Conservation (phyloP, 2,888 invertebrate species). For the Brachyopa scutellaris region DNA sequence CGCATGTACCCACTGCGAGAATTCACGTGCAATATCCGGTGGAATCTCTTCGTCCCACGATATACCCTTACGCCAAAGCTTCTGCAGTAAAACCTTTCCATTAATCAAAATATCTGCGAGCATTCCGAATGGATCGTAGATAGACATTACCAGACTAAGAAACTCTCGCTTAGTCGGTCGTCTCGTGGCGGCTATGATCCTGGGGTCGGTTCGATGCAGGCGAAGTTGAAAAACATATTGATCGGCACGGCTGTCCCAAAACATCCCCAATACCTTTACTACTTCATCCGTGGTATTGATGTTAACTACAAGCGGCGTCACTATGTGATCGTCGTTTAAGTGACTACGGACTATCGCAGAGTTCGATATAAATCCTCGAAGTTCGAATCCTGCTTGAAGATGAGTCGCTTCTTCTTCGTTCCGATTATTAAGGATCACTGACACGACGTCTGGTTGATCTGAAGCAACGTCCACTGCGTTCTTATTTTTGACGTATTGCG, state of each 20-base stretch:
- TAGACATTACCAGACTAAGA: constrained; percentile 21
- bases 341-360: constrained; percentile 1
- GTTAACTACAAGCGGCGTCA: constrained; percentile 3
- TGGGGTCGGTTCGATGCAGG: neutral
- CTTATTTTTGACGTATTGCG: constrained; percentile 56
- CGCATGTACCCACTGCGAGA: constrained; percentile 34
- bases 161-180: constrained; percentile 54
- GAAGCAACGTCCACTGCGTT: neutral
- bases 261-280: constrained; percentile 73
- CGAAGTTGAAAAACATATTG: constrained; percentile 47
- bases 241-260: constrained; percentile 67
- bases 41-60: constrained; percentile 42
- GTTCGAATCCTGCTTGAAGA: constrained; percentile 51
- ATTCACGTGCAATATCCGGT: constrained; percentile 13
- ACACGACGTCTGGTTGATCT: constrained; percentile 33
- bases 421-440: constrained; percentile 30
- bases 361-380: constrained; percentile 51
- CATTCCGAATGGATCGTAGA: constrained; percentile 62
- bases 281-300: constrained; percentile 54
- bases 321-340: neutral
- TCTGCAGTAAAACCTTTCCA: constrained; percentile 37
- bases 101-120: constrained; percentile 67
- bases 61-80: constrained; percentile 14
- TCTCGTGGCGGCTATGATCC: constrained; percentile 26
- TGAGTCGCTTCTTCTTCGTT: constrained; percentile 28